Percentiles rank a stretch among this genome's conserved stretches.
These are phyloP conservation scores for Diplosoma virens DNA, from an alignment of 23 tunicate genomes.

Conservation along the genomic window DNA sequence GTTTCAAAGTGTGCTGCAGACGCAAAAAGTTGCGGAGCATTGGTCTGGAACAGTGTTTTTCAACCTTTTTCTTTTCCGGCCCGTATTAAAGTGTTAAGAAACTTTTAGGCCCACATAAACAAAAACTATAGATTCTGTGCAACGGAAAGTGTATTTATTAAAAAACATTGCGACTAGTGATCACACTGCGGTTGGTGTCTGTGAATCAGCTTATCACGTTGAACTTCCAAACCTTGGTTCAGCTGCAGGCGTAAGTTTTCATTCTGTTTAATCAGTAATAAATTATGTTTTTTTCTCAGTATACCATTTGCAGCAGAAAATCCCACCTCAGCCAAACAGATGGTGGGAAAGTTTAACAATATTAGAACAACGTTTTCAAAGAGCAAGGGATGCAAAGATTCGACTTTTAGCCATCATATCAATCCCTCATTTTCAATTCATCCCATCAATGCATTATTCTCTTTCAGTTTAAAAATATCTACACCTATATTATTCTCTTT, in stretches of 20 bases:
- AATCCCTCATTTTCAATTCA: not conserved
- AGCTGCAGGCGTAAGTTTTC: not conserved
- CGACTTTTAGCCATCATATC: not conserved
- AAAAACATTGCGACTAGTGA: not conserved
- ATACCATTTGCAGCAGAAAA: too few relatives aligned
- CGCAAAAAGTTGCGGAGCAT: not conserved
- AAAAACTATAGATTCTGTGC: not conserved
- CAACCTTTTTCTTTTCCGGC: not conserved
- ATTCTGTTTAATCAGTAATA: not conserved
- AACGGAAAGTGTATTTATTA: not conserved
- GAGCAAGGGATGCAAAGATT: not conserved
- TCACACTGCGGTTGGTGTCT: not conserved
- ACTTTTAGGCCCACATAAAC: not conserved
- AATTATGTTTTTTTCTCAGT: not conserved
- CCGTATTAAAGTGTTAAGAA: not conserved
- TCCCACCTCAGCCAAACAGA: too few relatives aligned
- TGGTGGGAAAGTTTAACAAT: not conserved
- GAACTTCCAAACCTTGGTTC: too few relatives aligned
- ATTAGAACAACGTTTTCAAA: not conserved
- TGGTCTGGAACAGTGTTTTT: not conserved
- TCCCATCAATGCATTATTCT: not conserved
- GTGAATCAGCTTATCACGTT: too few relatives aligned
- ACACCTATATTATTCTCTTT: not conserved
- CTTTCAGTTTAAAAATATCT: not conserved
- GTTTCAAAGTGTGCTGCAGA: too few relatives aligned